These are phyloP conservation scores for Fissipunctia ypsillon DNA, from an alignment of 2,888 invertebrate species.

Conservation along the genomic window DNA sequence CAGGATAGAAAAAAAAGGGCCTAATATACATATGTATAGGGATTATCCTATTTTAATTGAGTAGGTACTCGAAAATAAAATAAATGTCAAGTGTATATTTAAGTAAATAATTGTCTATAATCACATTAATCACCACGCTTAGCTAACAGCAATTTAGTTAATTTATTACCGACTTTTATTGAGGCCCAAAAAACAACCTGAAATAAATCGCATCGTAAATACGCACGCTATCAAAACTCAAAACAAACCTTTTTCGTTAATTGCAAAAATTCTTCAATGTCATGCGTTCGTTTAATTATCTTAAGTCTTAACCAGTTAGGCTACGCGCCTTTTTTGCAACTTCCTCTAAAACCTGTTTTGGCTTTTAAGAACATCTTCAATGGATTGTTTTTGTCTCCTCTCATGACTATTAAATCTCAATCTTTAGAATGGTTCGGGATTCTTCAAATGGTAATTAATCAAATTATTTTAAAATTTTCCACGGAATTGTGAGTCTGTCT, in stretches of 20 bases:
- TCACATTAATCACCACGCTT: background rate
- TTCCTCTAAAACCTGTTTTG: conserved; percentile 80
- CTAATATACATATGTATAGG: no score
- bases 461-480: conserved; percentile 23
- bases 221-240: conserved; percentile 14
- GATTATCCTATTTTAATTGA: background rate
- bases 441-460: conserved; percentile 51
- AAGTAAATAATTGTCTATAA: background rate
- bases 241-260: conserved; percentile 33
- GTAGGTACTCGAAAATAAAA: background rate
- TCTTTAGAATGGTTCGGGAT: conserved; percentile 44
- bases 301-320: conserved; percentile 57
- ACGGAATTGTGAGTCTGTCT: conserved; percentile 13
- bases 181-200: background rate
- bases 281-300: conserved; percentile 65
- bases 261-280: conserved; percentile 59
- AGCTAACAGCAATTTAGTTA: background rate
- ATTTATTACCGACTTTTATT: background rate
- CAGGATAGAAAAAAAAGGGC: background rate
- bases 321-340: conserved; percentile 75
- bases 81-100: background rate
- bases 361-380: conserved; percentile 47
- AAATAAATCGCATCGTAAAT: conserved; percentile 35
- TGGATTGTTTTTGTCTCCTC: conserved; percentile 41
- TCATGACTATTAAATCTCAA: conserved; percentile 56